Conservation (phyloP, 2,797 vertebrate genomes). For the Orestias chungarensis region DNA sequence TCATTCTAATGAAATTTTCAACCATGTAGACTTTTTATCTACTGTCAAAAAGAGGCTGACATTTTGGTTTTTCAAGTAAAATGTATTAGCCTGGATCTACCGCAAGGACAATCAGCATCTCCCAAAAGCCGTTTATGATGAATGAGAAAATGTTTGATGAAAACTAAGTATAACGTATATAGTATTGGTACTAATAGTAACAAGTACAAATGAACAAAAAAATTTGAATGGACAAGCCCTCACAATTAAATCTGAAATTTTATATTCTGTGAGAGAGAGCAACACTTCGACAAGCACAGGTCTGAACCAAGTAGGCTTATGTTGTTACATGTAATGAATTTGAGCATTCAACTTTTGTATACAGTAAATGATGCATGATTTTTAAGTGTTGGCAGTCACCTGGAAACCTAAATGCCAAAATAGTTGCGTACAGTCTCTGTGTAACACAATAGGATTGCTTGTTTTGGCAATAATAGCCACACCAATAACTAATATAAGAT, state of each 20-base stretch:
- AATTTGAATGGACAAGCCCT: neutral
- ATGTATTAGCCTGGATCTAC: neutral
- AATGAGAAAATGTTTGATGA: neutral
- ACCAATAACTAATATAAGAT: neutral
- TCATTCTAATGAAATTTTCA: neutral
- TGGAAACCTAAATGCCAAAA: neutral
- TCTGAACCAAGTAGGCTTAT: neutral
- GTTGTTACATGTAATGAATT: neutral
- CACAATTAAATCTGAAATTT: neutral
- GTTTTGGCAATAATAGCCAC: neutral
- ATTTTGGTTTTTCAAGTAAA: neutral
- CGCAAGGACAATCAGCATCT: neutral
- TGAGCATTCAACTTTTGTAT: neutral
- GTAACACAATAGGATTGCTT: neutral
- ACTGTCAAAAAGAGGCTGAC: constrained; percentile 3
- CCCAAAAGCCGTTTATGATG: neutral
- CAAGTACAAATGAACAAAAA: neutral
- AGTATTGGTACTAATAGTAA: neutral
- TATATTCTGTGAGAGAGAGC: neutral
- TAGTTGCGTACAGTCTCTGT: neutral
- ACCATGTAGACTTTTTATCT: constrained; percentile 5
- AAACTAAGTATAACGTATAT: neutral
- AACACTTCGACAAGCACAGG: neutral
- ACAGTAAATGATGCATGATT: neutral
- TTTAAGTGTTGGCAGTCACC: neutral